Percentiles rank a stretch among this genome's conserved stretches.
Evolutionary conservation across 2,888 invertebrate genomes (phyloP).

Genomic region (Cistogaster globosa): DNA sequence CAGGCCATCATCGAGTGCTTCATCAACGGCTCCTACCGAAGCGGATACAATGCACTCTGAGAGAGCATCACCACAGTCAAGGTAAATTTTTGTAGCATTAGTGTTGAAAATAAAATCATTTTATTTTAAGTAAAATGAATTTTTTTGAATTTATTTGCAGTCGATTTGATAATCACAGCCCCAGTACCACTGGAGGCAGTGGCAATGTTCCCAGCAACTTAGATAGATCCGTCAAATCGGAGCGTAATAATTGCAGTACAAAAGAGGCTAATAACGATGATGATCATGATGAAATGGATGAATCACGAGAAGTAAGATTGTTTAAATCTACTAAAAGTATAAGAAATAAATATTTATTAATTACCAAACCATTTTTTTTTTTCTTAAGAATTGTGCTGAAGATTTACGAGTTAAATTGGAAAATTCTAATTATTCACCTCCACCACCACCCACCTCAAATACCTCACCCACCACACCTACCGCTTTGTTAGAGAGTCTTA

Average conservation of each 20-base stretch:
- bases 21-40: slow-evolving; percentile 83
- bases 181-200: slow-evolving; percentile 82
- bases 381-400: slow-evolving; percentile 83
- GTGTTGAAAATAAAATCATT: slow-evolving; percentile 37
- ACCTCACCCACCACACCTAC: slow-evolving; percentile 85
- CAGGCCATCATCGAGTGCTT: slow-evolving; percentile 83
- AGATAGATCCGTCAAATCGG: slow-evolving; percentile 81
- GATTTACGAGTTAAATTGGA: slow-evolving; percentile 90
- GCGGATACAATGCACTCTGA: slow-evolving; percentile 83
- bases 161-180: slow-evolving; percentile 83
- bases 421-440: slow-evolving; percentile 84
- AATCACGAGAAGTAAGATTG: slow-evolving; percentile 81
- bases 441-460: slow-evolving; percentile 85
- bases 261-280: slow-evolving; percentile 82
- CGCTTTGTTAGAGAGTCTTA: slow-evolving; percentile 81
- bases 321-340: background rate
- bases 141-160: slow-evolving; percentile 73
- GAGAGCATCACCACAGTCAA: slow-evolving; percentile 82
- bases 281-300: slow-evolving; percentile 81
- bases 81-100: slow-evolving; percentile 75
- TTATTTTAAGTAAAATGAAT: slow-evolving; percentile 36
- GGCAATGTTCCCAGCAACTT: slow-evolving; percentile 76
- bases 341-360: background rate
- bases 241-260: slow-evolving; percentile 83
- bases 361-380: background rate